Conservation (phyloP, 2,797 vertebrate genomes). For the Oreortyx pictus region DNA sequence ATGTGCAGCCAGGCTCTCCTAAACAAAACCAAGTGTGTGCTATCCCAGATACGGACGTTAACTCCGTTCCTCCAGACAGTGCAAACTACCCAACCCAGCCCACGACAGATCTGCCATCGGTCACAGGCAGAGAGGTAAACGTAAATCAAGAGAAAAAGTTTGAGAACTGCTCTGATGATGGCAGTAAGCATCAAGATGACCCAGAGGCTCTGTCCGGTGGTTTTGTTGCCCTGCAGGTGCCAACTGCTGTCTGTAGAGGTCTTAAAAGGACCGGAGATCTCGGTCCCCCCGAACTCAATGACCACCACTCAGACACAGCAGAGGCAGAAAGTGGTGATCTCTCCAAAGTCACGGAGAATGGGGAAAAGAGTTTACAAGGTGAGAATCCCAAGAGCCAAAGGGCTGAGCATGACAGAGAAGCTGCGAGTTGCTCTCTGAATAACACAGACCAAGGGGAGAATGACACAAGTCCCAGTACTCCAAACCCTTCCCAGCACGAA, state of each 20-base stretch:
- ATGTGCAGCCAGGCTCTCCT: constrained; percentile 47
- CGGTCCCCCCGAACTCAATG: not conserved
- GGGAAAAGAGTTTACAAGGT: not conserved
- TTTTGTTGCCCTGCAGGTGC: not conserved
- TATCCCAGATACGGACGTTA: not conserved
- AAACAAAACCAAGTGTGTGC: constrained; percentile 32
- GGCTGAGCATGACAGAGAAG: not conserved
- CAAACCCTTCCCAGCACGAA: constrained; percentile 66
- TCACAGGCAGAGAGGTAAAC: not conserved
- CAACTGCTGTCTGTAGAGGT: not conserved
- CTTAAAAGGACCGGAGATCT: not conserved
- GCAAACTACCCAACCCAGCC: constrained; percentile 63
- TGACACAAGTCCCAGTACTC: not conserved
- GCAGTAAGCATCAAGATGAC: not conserved
- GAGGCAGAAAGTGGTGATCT: not conserved
- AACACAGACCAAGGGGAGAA: constrained; percentile 14
- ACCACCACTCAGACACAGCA: not conserved
- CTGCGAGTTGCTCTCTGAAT: not conserved
- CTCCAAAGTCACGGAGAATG: not conserved
- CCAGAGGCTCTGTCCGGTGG: not conserved
- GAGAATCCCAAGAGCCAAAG: not conserved
- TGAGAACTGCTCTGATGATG: not conserved
- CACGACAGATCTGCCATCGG: constrained; percentile 36
- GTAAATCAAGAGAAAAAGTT: not conserved
- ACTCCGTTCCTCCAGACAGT: constrained; percentile 45